Conservation (phyloP, 2,888 invertebrate species). For the Drosophila hamatofila region DNA sequence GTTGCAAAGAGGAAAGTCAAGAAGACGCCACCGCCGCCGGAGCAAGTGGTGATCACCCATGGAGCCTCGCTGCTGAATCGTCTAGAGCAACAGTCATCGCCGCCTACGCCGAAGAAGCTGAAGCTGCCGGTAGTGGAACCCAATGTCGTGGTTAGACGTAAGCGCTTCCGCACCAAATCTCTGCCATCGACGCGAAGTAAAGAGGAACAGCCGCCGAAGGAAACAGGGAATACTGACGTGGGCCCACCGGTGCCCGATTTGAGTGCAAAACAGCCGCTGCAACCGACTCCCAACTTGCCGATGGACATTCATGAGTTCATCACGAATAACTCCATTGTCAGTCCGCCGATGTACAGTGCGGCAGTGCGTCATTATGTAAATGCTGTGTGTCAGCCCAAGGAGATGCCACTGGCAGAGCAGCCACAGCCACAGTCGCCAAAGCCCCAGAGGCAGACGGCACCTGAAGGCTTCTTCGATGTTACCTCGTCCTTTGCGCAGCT, state of each 20-base stretch:
- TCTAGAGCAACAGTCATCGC: slow-evolving; percentile 1
- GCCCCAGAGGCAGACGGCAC: background rate
- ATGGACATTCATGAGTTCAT: slow-evolving; percentile 33
- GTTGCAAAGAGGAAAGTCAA: slow-evolving; percentile 20
- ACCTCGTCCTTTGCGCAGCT: slow-evolving; percentile 14
- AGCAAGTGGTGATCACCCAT: slow-evolving; percentile 5
- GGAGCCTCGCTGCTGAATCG: slow-evolving; percentile 17
- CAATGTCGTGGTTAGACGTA: background rate
- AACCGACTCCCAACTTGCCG: background rate
- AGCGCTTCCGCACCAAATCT: slow-evolving; percentile 48
- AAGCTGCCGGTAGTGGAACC: background rate
- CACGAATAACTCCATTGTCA: slow-evolving; percentile 12
- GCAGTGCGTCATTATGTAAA: slow-evolving; percentile 32
- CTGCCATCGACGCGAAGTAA: slow-evolving; percentile 21
- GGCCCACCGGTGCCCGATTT: background rate
- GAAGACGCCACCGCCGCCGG: slow-evolving; percentile 4
- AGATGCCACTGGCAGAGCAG: background rate
- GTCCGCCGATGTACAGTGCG: slow-evolving; percentile 38
- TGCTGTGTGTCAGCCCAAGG: slow-evolving; percentile 9
- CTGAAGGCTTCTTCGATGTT: slow-evolving; percentile 14
- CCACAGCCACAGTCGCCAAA: background rate
- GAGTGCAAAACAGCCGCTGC: background rate
- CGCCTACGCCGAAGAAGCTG: background rate
- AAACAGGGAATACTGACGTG: background rate
- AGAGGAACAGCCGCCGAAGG: background rate